A percentile compares a stretch with the other conserved stretches of the same genome.
Conservation (phyloP, 2,797 vertebrate species). For the Sternotherus odoratus region DNA sequence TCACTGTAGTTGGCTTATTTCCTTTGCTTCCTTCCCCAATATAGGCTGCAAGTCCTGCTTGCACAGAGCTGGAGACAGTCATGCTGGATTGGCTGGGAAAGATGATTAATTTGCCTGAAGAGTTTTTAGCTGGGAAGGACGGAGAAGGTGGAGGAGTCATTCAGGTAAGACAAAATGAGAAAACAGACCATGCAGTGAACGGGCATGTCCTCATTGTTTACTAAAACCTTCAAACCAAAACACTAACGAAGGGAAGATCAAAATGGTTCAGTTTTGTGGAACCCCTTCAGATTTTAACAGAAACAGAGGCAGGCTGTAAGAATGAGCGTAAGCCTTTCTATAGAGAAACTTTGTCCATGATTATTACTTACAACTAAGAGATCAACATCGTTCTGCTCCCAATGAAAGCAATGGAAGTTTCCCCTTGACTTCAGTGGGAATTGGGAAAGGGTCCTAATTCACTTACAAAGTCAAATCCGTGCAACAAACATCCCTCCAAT, state of each 20-base stretch:
- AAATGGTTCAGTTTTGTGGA: rapidly evolving
- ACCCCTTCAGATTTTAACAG: neutral
- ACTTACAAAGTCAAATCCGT: neutral
- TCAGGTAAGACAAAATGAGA: conserved; percentile 83
- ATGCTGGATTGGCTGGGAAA: conserved; percentile 98
- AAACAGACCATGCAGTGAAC: rapidly evolving
- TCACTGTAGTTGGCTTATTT: neutral
- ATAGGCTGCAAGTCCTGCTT: conserved; percentile 94
- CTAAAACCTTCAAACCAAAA: neutral
- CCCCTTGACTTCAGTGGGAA: neutral
- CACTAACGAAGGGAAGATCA: neutral
- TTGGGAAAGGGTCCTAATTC: neutral
- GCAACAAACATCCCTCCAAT: neutral
- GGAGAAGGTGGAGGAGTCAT: conserved; percentile 95
- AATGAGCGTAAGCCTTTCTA: neutral
- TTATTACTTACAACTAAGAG: neutral
- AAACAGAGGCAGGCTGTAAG: neutral
- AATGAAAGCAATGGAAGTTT: neutral
- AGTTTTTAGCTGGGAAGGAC: conserved; percentile 87
- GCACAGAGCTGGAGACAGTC: conserved; percentile 95
- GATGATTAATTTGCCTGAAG: conserved; percentile 91
- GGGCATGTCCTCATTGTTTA: neutral
- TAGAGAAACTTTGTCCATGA: neutral
- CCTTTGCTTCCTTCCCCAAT: conserved; percentile 18
- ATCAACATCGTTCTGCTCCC: neutral